phyloP scores from a whole-genome alignment of 2,888 invertebrate genomes.

The Diploptera punctata region DNA sequence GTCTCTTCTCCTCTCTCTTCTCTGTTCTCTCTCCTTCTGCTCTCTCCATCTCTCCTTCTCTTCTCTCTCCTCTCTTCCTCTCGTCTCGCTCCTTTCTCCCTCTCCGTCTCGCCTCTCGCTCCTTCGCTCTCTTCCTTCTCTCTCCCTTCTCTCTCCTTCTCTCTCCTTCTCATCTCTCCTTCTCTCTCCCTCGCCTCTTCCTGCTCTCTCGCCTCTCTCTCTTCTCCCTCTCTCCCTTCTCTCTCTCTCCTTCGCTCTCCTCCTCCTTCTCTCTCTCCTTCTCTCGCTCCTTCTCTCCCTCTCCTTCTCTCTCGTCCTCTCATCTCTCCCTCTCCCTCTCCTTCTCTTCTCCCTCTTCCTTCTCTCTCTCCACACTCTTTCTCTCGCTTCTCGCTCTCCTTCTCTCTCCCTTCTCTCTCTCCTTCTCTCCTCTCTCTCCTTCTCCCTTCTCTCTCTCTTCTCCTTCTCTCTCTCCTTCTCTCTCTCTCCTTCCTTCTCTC shows the following conservation, averaged over 20 bases:
- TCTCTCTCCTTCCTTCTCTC: not conserved
- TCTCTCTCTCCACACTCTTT: not conserved
- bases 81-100: not conserved
- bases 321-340: not conserved
- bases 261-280: not conserved
- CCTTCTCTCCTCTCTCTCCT: not conserved
- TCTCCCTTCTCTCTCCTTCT: not conserved
- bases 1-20: not conserved
- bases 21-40: not conserved
- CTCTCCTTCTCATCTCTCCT: not conserved
- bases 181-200: not conserved
- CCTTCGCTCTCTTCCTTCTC: not conserved
- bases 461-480: too few relatives aligned
- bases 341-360: not conserved
- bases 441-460: not conserved
- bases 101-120: not conserved
- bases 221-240: not conserved
- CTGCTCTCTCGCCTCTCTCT: not conserved
- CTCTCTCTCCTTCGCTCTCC: not conserved
- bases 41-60: not conserved
- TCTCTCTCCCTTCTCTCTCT: not conserved
- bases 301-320: too few relatives aligned
- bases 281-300: not conserved
- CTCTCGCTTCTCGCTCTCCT: not conserved
- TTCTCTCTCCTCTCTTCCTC: not conserved